Conservation (phyloP, 2,797 vertebrate species). For the Denticeps clupeoides region DNA sequence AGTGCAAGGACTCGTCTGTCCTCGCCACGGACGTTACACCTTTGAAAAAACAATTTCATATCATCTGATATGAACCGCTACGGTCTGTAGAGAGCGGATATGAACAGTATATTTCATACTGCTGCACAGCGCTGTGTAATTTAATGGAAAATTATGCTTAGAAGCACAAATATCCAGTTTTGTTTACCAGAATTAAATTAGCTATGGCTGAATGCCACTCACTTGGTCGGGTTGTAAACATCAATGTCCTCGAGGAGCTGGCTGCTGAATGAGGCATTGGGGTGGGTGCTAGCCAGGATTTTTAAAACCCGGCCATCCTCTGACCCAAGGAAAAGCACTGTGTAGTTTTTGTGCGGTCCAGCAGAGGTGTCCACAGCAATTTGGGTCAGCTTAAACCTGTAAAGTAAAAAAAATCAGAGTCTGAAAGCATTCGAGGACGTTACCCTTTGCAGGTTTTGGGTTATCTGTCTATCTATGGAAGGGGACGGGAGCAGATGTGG, state of each 20-base stretch:
- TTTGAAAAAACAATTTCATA: too few species aligned
- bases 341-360: constrained; percentile 68
- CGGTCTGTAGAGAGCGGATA: too few species aligned
- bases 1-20: constrained; percentile 69
- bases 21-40: constrained; percentile 66
- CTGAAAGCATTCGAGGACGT: too few species aligned
- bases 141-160: too few species aligned
- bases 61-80: too few species aligned
- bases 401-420: constrained; percentile 6
- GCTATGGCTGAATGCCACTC: constrained; percentile 38
- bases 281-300: constrained; percentile 61
- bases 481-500: constrained; percentile 49
- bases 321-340: constrained; percentile 79
- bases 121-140: too few species aligned
- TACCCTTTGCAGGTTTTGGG: too few species aligned
- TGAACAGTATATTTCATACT: too few species aligned
- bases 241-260: constrained; percentile 75
- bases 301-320: constrained; percentile 77
- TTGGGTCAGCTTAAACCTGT: constrained; percentile 76
- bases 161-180: too few species aligned
- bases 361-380: constrained; percentile 75
- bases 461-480: too few species aligned
- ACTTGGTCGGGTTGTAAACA: constrained; percentile 77
- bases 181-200: too few species aligned
- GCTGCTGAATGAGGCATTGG: constrained; percentile 56